Base-by-base conservation (phyloP, 2,888 invertebrate genomes). In the Drosophila falleni region DNA sequence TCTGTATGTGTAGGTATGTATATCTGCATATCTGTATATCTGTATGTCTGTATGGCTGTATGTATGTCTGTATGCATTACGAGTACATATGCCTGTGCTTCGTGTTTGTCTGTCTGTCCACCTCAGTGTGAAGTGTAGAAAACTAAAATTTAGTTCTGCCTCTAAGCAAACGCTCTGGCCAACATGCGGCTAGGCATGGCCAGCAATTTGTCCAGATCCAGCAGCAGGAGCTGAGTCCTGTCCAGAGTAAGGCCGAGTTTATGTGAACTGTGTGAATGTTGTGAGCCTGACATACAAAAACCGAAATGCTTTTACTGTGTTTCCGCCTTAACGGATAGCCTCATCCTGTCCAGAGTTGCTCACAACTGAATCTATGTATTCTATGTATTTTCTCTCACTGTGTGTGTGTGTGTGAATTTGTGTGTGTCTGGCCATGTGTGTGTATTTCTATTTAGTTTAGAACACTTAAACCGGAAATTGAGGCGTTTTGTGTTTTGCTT, bases 391-490 rank as follows among this genome's bases (percentile, higher is more conserved):
- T 37, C 37, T 8, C 6, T 37, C 29, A 29, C 6, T 54, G 37
- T 37, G 10, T 74, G 44, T 73, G 64, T 65, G 63, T 60, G 73
- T 54, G 39, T 31, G 8, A 0, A 10, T 44, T n/a, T 51, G 31
- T 64, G 39, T 33, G 33, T 33, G 33, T 33, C 16, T 58, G 23
- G 8, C 5, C 66, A 29, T 55, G 54, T 66, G 63, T 78, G 72
- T 62, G 69, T 61, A 78, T 76, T 81, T 78, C 78, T 89, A 82
- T 89, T 90, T 89, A 80, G 88, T 85, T 81, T 87, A 78, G 78
- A 83, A 85, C 80, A 85, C 83, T 87, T 88, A 82, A 89, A 78
- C 80, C 89, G 89, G 87, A 89, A 87, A 87, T 87, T 87, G 86
- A 87, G 89, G 89, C 87, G 87, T 89, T 89, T 78, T 81, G 77